Evolutionary conservation across 1,140 invertebrate genomes (phyloP).

Genomic region (Solen grandis): DNA sequence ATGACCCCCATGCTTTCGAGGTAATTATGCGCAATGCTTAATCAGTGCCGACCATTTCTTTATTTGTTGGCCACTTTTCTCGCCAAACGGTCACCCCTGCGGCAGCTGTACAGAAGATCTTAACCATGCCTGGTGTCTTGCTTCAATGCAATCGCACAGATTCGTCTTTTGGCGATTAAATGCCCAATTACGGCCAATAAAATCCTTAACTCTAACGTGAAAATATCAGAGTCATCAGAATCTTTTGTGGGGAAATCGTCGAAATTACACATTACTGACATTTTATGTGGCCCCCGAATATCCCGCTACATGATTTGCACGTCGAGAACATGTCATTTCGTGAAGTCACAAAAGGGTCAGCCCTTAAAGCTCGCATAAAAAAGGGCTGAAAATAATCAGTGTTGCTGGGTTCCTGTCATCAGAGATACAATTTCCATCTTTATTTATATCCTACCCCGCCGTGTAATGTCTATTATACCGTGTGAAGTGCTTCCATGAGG

Average conservation of each 20-base stretch:
- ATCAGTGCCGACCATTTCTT: background rate
- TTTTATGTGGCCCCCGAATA: background rate
- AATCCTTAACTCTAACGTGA: background rate
- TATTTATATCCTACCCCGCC: background rate
- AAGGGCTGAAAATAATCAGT: background rate
- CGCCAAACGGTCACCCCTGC: background rate
- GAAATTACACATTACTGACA: background rate
- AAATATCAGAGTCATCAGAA: background rate
- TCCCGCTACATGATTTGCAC: background rate
- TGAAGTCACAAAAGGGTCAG: background rate
- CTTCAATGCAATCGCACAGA: background rate
- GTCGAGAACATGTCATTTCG: background rate
- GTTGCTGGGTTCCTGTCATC: background rate
- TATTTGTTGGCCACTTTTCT: background rate
- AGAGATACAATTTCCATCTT: background rate
- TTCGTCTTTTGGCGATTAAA: background rate
- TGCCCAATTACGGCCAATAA: background rate
- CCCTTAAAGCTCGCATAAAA: background rate
- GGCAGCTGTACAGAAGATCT: background rate
- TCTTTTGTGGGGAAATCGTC: background rate
- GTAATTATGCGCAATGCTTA: background rate
- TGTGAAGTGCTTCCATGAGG: too few species aligned
- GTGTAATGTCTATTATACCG: background rate
- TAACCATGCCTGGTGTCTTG: background rate
- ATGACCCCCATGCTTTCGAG: background rate